Percentiles rank a stretch among this genome's conserved stretches.
Conservation (phyloP, 2,113 vertebrate genomes). For the Aix galericulata region DNA sequence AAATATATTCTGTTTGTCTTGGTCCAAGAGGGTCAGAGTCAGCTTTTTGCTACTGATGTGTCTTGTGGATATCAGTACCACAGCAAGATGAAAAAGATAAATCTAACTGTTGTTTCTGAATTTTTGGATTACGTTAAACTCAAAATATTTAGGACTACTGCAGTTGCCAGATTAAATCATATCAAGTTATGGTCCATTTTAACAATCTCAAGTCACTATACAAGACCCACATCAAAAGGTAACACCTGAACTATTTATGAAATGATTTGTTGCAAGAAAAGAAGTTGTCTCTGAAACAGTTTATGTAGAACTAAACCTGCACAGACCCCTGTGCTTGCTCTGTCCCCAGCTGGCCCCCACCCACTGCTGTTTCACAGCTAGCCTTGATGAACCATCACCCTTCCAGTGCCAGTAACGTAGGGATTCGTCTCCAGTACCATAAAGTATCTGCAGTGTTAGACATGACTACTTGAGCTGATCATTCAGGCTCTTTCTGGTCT, state of each 20-base stretch:
- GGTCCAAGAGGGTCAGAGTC: background rate
- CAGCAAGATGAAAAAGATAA: background rate
- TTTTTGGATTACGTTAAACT: background rate
- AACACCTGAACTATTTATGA: accelerated
- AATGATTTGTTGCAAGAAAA: background rate
- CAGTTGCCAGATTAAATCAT: background rate
- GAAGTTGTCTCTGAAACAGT: background rate
- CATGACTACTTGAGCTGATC: background rate
- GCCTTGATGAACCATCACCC: background rate
- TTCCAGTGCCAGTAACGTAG: background rate
- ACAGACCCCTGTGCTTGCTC: accelerated
- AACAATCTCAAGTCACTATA: background rate
- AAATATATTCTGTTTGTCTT: background rate
- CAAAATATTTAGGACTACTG: constrained; percentile 14
- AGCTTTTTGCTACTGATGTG: background rate
- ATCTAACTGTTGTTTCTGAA: background rate
- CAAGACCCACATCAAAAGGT: background rate
- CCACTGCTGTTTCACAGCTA: background rate
- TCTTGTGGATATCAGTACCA: background rate
- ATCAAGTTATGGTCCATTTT: background rate
- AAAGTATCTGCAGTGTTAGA: background rate
- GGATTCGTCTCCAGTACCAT: background rate
- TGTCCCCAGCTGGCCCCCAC: background rate
- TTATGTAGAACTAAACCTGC: background rate
- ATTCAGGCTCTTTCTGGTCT: background rate